Percentiles rank a stretch among this genome's conserved stretches.
Evolutionary conservation across 1,140 invertebrate species (phyloP).

Genomic region (Rhyzopertha dominica): DNA sequence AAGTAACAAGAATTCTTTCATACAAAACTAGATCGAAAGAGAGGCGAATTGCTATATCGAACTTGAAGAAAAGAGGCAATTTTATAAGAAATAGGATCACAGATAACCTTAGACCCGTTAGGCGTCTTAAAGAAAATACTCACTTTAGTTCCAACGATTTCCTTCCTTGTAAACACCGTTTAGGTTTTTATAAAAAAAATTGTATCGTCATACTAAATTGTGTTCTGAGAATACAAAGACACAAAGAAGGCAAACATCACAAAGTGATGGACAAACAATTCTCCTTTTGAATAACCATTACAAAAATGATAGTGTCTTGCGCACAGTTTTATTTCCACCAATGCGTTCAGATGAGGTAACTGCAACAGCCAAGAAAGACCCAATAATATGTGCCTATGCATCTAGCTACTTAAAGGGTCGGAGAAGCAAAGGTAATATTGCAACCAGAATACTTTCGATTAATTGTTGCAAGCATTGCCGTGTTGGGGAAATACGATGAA

Average conservation of each 20-base stretch:
- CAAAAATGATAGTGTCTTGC: not conserved
- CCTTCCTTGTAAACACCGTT: not conserved
- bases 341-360: not conserved
- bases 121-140: not conserved
- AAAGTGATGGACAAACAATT: not conserved
- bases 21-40: no score
- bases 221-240: no score
- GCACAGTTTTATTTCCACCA: not conserved
- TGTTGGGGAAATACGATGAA: no score
- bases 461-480: no score
- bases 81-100: conserved; percentile 1
- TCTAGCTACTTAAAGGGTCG: not conserved
- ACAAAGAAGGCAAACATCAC: not conserved
- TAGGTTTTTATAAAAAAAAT: conserved; percentile 7
- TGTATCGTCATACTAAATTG: conserved; percentile 2
- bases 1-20: conserved; percentile 6
- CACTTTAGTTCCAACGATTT: not conserved
- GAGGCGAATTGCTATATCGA: no score
- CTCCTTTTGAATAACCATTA: not conserved
- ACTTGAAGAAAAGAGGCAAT: conserved; percentile 7
- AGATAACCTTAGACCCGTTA: conserved; percentile 1
- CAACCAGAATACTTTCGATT: not conserved
- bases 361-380: not conserved
- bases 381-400: not conserved
- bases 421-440: not conserved